Evolutionary conservation across 2,888 invertebrate genomes (phyloP).

Genomic region (Trachelus stipa): DNA sequence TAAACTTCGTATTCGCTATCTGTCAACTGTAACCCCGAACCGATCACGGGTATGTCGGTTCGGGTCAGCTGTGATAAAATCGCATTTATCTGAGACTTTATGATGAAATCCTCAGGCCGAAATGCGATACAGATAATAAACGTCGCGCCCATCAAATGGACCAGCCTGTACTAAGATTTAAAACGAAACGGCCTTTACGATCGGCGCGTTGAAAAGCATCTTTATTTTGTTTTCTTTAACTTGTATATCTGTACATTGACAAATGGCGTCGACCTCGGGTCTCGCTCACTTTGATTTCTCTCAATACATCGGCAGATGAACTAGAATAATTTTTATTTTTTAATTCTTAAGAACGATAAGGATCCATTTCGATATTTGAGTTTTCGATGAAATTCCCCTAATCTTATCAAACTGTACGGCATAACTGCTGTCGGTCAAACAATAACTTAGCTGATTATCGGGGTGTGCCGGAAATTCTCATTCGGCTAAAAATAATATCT

Average conservation of each 20-base stretch:
- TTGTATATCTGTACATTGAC: background rate
- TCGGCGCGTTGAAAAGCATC: background rate
- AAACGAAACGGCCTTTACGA: background rate
- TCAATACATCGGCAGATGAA: background rate
- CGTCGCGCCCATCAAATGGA: background rate
- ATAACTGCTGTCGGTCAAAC: background rate
- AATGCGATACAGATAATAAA: background rate
- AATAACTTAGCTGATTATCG: background rate
- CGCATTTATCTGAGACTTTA: background rate
- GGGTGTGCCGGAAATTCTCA: background rate
- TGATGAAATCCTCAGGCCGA: background rate
- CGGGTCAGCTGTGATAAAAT: background rate
- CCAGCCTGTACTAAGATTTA: background rate
- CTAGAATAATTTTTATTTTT: background rate
- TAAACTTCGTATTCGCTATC: background rate
- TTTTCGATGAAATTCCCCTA: background rate
- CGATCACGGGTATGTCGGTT: background rate
- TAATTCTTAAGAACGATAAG: background rate
- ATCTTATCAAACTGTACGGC: background rate
- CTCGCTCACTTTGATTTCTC: background rate
- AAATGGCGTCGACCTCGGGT: background rate
- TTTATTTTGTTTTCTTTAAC: background rate
- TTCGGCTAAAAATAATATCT: background rate
- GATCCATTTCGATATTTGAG: background rate
- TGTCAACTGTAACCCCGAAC: background rate